Evolutionary conservation across 2,888 invertebrate species (phyloP), one percentile per base, ranked within the genome.

Genomic region (Eucera pruinosa): DNA sequence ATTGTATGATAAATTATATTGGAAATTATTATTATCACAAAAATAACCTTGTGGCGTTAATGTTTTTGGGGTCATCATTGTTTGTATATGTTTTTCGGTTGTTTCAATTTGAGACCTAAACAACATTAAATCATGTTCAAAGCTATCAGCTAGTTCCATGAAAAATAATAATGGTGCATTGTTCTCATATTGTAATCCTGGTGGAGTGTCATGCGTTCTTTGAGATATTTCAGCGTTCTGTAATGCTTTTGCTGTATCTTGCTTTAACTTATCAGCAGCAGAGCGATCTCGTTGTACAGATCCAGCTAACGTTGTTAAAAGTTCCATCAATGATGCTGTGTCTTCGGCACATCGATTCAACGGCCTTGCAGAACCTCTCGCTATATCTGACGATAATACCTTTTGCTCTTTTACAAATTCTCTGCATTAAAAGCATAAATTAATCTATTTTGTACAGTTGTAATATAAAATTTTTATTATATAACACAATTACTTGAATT

Each of bases 391-490:
- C 76, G 96, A 95, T 41, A 96, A 93, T 0, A 94, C 93, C 91
- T 98, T 98, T 90, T 98, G 97, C 71, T 96, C 96, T 93, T 97
- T 97, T 0, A 98, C 96, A 91, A 96, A 96, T 70, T 95, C 95
- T 83, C 94, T 94, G 78, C 7, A 87, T 67, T 20, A 50, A 45
- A 65, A 68, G 54, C 65, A 20, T 62, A 43, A 0, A 57, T 48
- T 6, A 50, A 25, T 2, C 61, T 7, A 45, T 54, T 47, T 27
- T 23, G 5, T 41, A 36, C 0, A 13, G 23, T 55, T 52, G 2
- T 20, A 48, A 72, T 23, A n/a, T n/a, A n/a, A n/a, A n/a, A n/a
- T 41, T 23, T 54, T 9, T 9, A 25, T 60, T 61, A 45, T 52
- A 5, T 54, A 61, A n/a, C 9, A 33, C 61, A 91, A 92, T 92